These are phyloP conservation scores for Aquatica leii DNA, from an alignment of 2,888 invertebrate species.

Conservation along the genomic window DNA sequence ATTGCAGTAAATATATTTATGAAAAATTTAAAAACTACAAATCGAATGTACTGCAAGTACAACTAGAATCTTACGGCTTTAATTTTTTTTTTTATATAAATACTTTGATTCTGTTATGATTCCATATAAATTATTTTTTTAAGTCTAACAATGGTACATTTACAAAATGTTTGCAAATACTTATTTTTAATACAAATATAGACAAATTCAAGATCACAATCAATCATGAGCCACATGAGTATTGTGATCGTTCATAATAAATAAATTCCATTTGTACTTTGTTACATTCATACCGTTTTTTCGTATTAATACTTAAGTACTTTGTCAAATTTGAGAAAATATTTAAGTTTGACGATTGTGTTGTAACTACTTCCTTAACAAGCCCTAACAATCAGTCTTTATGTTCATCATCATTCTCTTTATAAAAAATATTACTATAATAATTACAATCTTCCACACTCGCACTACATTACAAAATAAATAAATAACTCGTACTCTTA, in stretches of 20 bases:
- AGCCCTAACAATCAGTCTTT: slow-evolving; percentile 58
- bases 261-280: slow-evolving; percentile 36
- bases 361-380: slow-evolving; percentile 42
- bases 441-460: slow-evolving; percentile 47
- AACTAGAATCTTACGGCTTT: slow-evolving; percentile 7
- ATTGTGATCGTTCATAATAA: slow-evolving; percentile 42
- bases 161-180: slow-evolving; percentile 38
- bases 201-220: slow-evolving; percentile 15
- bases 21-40: slow-evolving; percentile 4
- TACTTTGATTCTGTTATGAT: slow-evolving; percentile 32
- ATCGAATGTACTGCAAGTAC: slow-evolving; percentile 3
- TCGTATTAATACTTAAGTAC: slow-evolving; percentile 22
- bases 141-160: slow-evolving; percentile 41
- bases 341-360: slow-evolving; percentile 34
- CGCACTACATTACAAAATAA: slow-evolving; percentile 17
- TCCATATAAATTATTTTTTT: slow-evolving; percentile 38
- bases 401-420: slow-evolving; percentile 48
- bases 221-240: slow-evolving; percentile 49
- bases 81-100: slow-evolving; percentile 1
- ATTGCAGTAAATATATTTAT: slow-evolving; percentile 8
- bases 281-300: slow-evolving; percentile 28
- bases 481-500: slow-evolving; percentile 15
- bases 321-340: slow-evolving; percentile 31
- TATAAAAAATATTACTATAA: slow-evolving; percentile 56
- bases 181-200: slow-evolving; percentile 13